phyloP scores from a whole-genome alignment of 2,797 vertebrate species.

The Heteromormyrus szaboi region DNA sequence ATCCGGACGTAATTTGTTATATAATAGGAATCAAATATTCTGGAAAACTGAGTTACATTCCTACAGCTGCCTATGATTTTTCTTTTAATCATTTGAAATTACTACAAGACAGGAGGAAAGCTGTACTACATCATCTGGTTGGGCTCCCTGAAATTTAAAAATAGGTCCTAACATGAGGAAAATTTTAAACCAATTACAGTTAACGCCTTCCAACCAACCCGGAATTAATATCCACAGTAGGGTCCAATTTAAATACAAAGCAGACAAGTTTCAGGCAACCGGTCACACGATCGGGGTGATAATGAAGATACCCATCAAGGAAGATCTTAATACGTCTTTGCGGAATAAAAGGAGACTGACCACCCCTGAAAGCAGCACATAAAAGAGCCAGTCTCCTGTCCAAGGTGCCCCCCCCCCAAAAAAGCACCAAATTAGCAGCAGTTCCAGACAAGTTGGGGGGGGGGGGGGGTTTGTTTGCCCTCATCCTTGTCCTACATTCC shows the following conservation, averaged over 20 bases:
- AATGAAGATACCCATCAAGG: not conserved
- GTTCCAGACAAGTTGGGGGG: slow-evolving; percentile 8
- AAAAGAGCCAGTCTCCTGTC: slow-evolving; percentile 6
- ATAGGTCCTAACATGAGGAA: not conserved
- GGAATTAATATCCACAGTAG: not conserved
- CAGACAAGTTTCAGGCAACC: not conserved
- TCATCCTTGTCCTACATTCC: slow-evolving; percentile 43
- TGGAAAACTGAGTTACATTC: not conserved
- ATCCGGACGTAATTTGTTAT: not conserved
- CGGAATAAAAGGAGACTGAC: not conserved
- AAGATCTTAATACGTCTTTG: not conserved
- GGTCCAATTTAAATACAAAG: not conserved
- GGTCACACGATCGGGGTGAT: not conserved
- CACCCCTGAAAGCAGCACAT: slow-evolving; percentile 4
- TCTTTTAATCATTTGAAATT: slow-evolving; percentile 9
- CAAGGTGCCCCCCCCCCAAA: slow-evolving; percentile 22
- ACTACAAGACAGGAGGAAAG: not conserved
- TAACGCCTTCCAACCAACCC: not conserved
- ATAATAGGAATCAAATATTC: not conserved
- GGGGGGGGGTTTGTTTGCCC: slow-evolving; percentile 14
- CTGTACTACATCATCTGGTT: not conserved
- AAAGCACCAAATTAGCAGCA: slow-evolving; percentile 36
- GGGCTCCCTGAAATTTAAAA: not conserved
- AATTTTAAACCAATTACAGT: not conserved
- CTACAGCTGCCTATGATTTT: not conserved